These are phyloP conservation scores for Caenorhabditis brenneri DNA, from an alignment of 1,140 invertebrate species.

Conservation along the genomic window DNA sequence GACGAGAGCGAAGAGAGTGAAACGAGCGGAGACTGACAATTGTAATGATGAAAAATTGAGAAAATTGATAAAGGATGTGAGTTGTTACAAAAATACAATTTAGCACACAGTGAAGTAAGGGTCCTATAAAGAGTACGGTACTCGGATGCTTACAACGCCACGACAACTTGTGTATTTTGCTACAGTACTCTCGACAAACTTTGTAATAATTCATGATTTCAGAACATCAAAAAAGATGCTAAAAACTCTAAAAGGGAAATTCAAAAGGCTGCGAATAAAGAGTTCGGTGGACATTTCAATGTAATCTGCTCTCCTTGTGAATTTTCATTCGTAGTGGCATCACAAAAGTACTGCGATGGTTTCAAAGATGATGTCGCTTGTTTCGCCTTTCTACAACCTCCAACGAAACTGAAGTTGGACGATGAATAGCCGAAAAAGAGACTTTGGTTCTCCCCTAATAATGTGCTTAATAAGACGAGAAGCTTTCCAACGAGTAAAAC, in stretches of 20 bases:
- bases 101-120: too few species aligned
- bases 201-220: too few species aligned
- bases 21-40: not conserved
- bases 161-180: too few species aligned
- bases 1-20: not conserved
- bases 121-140: too few species aligned
- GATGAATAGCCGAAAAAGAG: not conserved
- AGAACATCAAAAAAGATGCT: constrained; percentile 35
- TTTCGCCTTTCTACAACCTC: constrained; percentile 41
- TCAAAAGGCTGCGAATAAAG: constrained; percentile 44
- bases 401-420: constrained; percentile 33
- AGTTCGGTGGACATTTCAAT: constrained; percentile 43
- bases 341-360: constrained; percentile 48
- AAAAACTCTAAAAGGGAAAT: constrained; percentile 40
- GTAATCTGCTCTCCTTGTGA: constrained; percentile 50
- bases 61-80: constrained; percentile 14
- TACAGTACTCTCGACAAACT: too few species aligned
- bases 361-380: constrained; percentile 47
- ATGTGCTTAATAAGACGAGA: not conserved
- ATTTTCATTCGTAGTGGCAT: constrained; percentile 51
- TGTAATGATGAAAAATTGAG: constrained; percentile 9
- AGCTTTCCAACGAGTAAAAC: not conserved
- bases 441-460: not conserved
- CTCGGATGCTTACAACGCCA: too few species aligned
- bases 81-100: too few species aligned